Evolutionary conservation across 2,797 vertebrate species (phyloP).

Genomic region (Notolepis coatsorum): DNA sequence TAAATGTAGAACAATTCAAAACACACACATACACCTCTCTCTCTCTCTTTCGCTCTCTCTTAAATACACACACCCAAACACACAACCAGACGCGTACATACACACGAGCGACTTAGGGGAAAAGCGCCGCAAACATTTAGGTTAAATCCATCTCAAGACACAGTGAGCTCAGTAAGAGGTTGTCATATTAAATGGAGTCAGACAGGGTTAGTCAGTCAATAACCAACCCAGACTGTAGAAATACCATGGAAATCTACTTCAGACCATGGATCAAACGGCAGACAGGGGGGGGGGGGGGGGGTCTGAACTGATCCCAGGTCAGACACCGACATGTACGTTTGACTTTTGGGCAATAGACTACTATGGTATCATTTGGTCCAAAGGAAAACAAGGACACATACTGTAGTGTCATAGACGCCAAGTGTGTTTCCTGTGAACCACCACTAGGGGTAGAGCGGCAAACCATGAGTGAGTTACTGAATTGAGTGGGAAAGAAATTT

Average conservation of each 20-base stretch:
- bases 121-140: neutral
- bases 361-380: too few relatives aligned
- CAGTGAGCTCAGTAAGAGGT: conserved; percentile 19
- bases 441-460: too few relatives aligned
- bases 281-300: neutral
- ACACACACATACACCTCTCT: too few relatives aligned
- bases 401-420: too few relatives aligned
- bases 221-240: conserved; percentile 25
- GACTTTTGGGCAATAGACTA: too few relatives aligned
- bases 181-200: conserved; percentile 17
- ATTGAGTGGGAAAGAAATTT: too few relatives aligned
- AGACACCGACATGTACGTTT: too few relatives aligned
- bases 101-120: neutral
- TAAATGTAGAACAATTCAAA: conserved; percentile 16
- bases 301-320: too few relatives aligned
- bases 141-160: conserved; percentile 20
- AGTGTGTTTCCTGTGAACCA: too few relatives aligned
- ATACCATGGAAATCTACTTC: neutral
- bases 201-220: conserved; percentile 24
- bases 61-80: neutral
- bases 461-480: too few relatives aligned
- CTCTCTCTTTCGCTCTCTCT: neutral
- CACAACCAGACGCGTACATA: neutral
- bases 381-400: neutral
- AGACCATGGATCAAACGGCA: conserved; percentile 1